Evolutionary conservation across 2,113 vertebrate species (phyloP).

Genomic region (Pachycephala philippinensis): DNA sequence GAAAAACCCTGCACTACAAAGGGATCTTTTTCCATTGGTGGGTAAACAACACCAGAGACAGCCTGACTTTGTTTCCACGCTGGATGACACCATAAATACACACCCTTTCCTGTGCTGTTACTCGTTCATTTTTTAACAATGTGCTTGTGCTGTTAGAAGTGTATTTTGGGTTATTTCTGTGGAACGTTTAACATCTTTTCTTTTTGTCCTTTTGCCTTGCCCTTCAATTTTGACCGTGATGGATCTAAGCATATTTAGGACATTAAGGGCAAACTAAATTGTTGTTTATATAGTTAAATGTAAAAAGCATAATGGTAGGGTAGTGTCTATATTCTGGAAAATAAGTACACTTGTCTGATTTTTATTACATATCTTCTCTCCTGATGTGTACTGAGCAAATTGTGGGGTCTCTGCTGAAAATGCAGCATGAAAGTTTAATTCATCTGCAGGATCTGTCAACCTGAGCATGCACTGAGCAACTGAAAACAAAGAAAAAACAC

Average conservation of each 20-base stretch:
- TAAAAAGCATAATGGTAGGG: slow-evolving; percentile 64
- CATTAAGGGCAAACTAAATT: slow-evolving; percentile 65
- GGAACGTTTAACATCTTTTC: slow-evolving; percentile 4
- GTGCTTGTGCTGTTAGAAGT: slow-evolving; percentile 6
- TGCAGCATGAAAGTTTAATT: slow-evolving; percentile 44
- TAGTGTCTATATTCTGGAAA: slow-evolving; percentile 15
- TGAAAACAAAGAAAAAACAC: background rate
- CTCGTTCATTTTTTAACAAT: slow-evolving; percentile 3
- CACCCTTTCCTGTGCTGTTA: background rate
- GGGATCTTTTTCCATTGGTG: background rate
- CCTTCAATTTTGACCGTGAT: slow-evolving; percentile 55
- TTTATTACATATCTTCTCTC: slow-evolving; percentile 51
- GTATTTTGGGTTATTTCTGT: slow-evolving; percentile 28
- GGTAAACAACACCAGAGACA: background rate
- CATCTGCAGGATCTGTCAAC: slow-evolving; percentile 12
- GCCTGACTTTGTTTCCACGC: background rate
- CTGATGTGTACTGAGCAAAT: slow-evolving; percentile 53
- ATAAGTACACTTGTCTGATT: slow-evolving; percentile 65
- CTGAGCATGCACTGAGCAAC: background rate
- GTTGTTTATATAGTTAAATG: slow-evolving; percentile 67
- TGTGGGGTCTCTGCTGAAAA: slow-evolving; percentile 51
- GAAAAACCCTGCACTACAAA: background rate
- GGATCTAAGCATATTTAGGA: slow-evolving; percentile 58
- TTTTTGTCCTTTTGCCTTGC: slow-evolving; percentile 56
- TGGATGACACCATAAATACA: background rate